These are phyloP conservation scores for Acyrthosiphon pisum DNA, from an alignment of 1,140 invertebrate genomes.

Conservation along the genomic window DNA sequence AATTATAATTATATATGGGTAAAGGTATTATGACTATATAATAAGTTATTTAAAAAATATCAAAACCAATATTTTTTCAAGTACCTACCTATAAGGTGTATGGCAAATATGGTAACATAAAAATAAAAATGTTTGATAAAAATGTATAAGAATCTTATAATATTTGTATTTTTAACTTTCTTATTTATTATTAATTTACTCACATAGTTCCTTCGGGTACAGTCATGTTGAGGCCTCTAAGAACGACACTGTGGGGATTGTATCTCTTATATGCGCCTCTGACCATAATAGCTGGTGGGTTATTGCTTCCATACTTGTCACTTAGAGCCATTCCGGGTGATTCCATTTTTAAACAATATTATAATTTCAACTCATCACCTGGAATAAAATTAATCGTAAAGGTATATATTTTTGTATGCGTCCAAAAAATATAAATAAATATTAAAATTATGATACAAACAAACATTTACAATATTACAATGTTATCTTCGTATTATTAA, in stretches of 20 bases:
- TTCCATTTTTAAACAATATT: slow-evolving; percentile 35
- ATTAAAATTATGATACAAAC: background rate
- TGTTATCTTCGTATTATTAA: background rate
- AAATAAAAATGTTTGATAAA: too few species aligned
- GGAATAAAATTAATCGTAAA: background rate
- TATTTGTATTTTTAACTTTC: background rate
- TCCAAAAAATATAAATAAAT: background rate
- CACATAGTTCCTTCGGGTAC: slow-evolving; percentile 61
- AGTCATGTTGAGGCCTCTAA: slow-evolving; percentile 61
- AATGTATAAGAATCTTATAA: too few species aligned
- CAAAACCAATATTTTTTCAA: too few species aligned
- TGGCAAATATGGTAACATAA: too few species aligned
- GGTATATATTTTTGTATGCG: background rate
- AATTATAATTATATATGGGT: background rate
- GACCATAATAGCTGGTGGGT: slow-evolving; percentile 57
- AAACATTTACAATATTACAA: background rate
- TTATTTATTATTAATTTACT: slow-evolving; percentile 54
- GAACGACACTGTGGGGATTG: slow-evolving; percentile 59
- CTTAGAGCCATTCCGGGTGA: slow-evolving; percentile 36
- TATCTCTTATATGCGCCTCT: slow-evolving; percentile 60
- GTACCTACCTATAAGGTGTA: too few species aligned
- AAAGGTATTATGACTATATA: too few species aligned
- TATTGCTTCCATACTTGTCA: slow-evolving; percentile 38
- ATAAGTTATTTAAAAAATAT: too few species aligned
- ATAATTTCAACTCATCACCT: slow-evolving; percentile 53